Evolutionary conservation across 2,888 invertebrate species (phyloP).

Genomic region (Margaritifera margaritifera): DNA sequence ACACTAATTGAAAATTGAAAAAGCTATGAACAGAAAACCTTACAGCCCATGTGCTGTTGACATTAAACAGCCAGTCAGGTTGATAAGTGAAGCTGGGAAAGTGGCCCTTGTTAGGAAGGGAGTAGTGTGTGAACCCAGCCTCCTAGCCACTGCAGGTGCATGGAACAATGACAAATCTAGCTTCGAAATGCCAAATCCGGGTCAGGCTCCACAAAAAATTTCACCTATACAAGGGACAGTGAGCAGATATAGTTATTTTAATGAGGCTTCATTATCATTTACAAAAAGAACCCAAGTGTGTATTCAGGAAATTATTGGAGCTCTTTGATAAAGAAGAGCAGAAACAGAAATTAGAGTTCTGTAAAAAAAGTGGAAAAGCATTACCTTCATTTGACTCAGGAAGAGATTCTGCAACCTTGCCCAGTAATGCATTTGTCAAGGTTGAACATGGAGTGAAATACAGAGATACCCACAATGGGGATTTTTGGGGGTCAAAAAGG

Average conservation of each 20-base stretch:
- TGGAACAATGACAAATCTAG: too few species aligned
- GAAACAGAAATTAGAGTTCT: constrained; percentile 38
- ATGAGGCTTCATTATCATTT: constrained; percentile 3
- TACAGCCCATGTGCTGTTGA: too few species aligned
- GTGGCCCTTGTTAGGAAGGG: neutral
- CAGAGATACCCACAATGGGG: constrained; percentile 19
- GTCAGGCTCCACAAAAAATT: constrained; percentile 8
- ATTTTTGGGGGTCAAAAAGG: constrained; percentile 22
- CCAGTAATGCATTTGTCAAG: constrained; percentile 41
- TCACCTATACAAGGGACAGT: neutral
- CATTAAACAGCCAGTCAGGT: too few species aligned
- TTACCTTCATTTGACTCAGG: constrained; percentile 43
- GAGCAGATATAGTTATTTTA: constrained; percentile 1
- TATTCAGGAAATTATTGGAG: too few species aligned
- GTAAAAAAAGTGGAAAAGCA: constrained; percentile 46
- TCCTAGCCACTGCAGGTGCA: too few species aligned
- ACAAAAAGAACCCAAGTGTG: too few species aligned
- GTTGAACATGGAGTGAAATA: constrained; percentile 39
- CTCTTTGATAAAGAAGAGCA: constrained; percentile 58
- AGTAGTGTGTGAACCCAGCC: neutral
- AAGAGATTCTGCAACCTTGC: constrained; percentile 45
- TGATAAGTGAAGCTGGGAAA: neutral
- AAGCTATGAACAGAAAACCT: too few species aligned
- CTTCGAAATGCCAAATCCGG: neutral
- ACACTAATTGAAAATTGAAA: too few species aligned